Percentiles rank a stretch among this genome's conserved stretches.
Conservation (phyloP, 2,113 vertebrate genomes). For the Antechinus flavipes region DNA sequence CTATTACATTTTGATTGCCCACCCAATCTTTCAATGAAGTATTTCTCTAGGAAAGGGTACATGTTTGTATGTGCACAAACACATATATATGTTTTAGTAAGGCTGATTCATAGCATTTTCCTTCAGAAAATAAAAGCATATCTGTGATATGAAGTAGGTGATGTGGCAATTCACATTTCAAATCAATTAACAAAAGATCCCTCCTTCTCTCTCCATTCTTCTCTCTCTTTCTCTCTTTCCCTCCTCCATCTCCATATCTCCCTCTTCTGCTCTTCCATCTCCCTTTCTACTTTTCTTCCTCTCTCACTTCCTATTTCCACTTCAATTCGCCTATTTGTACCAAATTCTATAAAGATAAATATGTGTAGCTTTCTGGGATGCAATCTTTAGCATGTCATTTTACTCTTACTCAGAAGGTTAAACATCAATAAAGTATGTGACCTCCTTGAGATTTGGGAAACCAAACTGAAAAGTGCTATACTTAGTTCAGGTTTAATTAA, state of each 20-base stretch:
- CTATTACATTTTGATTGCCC: background rate
- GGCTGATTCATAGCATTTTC: background rate
- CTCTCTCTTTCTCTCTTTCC: background rate
- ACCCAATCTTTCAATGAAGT: background rate
- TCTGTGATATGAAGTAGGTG: constrained; percentile 60
- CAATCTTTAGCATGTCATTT: constrained; percentile 64
- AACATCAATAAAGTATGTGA: constrained; percentile 73
- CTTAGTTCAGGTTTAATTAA: constrained; percentile 76
- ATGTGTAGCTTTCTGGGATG: constrained; percentile 55
- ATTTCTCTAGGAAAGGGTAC: constrained; percentile 22
- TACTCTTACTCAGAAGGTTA: constrained; percentile 43
- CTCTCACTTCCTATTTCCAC: constrained; percentile 12
- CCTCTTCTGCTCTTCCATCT: too few species aligned
- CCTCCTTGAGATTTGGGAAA: constrained; percentile 66
- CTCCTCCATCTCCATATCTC: too few species aligned
- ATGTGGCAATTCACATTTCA: constrained; percentile 57
- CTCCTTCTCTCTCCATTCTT: background rate
- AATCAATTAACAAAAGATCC: background rate
- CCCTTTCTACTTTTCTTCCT: too few species aligned
- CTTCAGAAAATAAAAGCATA: constrained; percentile 49
- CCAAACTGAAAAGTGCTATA: constrained; percentile 69
- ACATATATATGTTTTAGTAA: background rate
- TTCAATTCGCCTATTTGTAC: constrained; percentile 48
- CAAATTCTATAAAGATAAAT: constrained; percentile 61
- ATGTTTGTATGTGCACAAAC: background rate